These are phyloP conservation scores for Bicyclus anynana DNA, from an alignment of 1,140 invertebrate species.

Conservation along the genomic window DNA sequence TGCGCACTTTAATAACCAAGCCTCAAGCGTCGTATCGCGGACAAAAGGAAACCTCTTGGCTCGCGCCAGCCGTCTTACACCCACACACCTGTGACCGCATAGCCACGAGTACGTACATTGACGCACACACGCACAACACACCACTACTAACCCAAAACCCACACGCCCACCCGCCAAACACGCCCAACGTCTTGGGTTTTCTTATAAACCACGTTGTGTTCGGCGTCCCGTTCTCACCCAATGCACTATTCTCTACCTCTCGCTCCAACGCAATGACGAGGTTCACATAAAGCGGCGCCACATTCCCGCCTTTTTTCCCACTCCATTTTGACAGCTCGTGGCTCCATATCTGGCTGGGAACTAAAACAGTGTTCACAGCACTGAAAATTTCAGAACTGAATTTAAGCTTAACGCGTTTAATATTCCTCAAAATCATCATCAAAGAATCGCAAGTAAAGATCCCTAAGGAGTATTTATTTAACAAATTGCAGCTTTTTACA, in stretches of 20 bases:
- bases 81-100: slow-evolving; percentile 43
- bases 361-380: slow-evolving; percentile 66
- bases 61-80: slow-evolving; percentile 41
- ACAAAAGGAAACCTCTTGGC: slow-evolving; percentile 65
- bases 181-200: slow-evolving; percentile 77
- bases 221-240: slow-evolving; percentile 48
- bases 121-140: slow-evolving; percentile 45
- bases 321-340: slow-evolving; percentile 77
- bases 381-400: not conserved
- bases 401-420: not conserved
- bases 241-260: slow-evolving; percentile 29
- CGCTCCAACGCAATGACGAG: slow-evolving; percentile 69
- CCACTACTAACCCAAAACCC: slow-evolving; percentile 60
- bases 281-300: slow-evolving; percentile 73
- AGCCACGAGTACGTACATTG: slow-evolving; percentile 37
- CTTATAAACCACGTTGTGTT: slow-evolving; percentile 75
- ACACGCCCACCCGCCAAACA: slow-evolving; percentile 75
- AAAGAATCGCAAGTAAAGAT: not conserved
- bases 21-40: slow-evolving; percentile 67
- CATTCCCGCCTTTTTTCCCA: slow-evolving; percentile 77
- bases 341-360: slow-evolving; percentile 74
- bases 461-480: too few species aligned
- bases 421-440: not conserved
- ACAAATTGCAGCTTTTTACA: too few species aligned
- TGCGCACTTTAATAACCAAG: slow-evolving; percentile 71